Evolutionary conservation across 2,113 vertebrate genomes (phyloP).

Genomic region (Apteryx mantelli): DNA sequence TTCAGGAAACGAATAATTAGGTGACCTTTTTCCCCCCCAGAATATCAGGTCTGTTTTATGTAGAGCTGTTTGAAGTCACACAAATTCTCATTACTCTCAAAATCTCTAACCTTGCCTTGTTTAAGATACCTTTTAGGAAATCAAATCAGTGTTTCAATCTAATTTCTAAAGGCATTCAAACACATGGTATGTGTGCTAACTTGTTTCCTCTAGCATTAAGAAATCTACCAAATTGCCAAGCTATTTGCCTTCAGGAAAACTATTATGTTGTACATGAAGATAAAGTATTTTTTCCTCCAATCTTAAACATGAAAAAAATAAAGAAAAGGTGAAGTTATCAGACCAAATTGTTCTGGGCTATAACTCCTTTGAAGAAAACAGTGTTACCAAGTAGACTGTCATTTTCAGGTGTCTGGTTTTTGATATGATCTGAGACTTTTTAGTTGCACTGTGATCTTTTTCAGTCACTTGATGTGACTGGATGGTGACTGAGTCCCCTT

Average conservation of each 20-base stretch:
- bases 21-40: constrained; percentile 69
- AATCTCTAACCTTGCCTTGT: constrained; percentile 74
- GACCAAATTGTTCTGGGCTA: not conserved
- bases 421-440: not conserved
- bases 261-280: constrained; percentile 67
- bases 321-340: constrained; percentile 39
- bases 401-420: not conserved
- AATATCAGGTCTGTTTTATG: constrained; percentile 69
- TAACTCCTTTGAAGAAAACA: not conserved
- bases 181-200: constrained; percentile 73
- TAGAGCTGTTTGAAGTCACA: constrained; percentile 67
- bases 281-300: constrained; percentile 60
- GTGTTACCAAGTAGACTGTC: not conserved
- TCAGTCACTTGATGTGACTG: not conserved
- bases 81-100: constrained; percentile 72
- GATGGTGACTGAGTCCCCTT: not conserved
- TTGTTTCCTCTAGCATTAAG: constrained; percentile 78
- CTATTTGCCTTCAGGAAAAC: constrained; percentile 70
- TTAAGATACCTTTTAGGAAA: constrained; percentile 74
- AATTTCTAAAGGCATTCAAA: constrained; percentile 77
- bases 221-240: constrained; percentile 72
- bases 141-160: constrained; percentile 74
- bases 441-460: not conserved
- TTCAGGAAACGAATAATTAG: constrained; percentile 76
- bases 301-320: constrained; percentile 67